Percentiles rank a stretch among this genome's conserved stretches.
These are phyloP conservation scores for Oreochromis grahami DNA, from an alignment of 2,797 vertebrate genomes.

Conservation along the genomic window DNA sequence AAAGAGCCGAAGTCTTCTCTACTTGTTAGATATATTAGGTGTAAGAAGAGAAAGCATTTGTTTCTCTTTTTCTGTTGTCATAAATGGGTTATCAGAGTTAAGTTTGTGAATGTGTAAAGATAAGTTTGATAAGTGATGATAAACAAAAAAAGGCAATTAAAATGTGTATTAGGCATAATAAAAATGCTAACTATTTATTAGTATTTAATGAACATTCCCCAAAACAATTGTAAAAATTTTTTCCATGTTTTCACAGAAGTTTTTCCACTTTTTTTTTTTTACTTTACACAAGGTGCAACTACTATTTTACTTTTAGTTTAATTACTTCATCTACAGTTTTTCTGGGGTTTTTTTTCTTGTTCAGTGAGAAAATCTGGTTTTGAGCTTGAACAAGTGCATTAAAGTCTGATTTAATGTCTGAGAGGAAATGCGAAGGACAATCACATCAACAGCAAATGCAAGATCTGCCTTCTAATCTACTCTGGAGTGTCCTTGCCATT, in stretches of 20 bases:
- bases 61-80: neutral
- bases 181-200: neutral
- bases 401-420: neutral
- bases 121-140: neutral
- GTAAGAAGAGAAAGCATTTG: neutral
- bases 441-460: neutral
- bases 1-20: neutral
- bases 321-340: neutral
- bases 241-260: neutral
- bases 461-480: neutral
- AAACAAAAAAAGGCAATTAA: neutral
- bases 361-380: neutral
- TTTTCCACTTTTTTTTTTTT: neutral
- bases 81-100: neutral
- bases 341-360: fast-evolving
- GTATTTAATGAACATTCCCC: neutral
- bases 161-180: neutral
- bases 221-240: neutral
- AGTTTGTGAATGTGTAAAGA: neutral
- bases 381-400: neutral
- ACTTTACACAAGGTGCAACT: neutral
- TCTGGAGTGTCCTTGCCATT: neutral
- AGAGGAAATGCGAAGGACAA: neutral
- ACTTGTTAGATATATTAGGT: neutral
- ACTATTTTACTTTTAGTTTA: neutral